phyloP scores from a whole-genome alignment of 1,140 invertebrate genomes.

The Solenopsis fugax region DNA sequence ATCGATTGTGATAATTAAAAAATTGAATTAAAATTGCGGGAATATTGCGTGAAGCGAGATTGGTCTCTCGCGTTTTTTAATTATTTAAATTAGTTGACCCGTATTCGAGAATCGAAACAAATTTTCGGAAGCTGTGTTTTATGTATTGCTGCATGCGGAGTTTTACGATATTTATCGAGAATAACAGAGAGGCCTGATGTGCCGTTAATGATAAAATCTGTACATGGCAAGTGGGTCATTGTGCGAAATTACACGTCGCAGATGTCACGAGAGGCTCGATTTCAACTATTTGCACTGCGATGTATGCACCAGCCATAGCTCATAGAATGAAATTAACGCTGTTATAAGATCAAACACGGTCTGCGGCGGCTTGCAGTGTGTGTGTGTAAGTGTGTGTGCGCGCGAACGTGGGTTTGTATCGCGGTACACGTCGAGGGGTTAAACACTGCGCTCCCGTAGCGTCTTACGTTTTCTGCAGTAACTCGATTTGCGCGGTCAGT shows the following conservation, averaged over 20 bases:
- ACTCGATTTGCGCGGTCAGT: not conserved
- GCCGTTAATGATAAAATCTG: slow-evolving; percentile 52
- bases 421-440: not conserved
- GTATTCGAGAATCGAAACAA: not conserved
- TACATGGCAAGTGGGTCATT: slow-evolving; percentile 39
- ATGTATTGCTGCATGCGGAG: not conserved
- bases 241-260: slow-evolving; percentile 52
- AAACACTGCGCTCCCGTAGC: slow-evolving; percentile 15
- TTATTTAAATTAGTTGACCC: not conserved
- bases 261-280: slow-evolving; percentile 62
- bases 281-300: slow-evolving; percentile 54
- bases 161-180: slow-evolving; percentile 1
- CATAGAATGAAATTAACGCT: slow-evolving; percentile 60
- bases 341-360: slow-evolving; percentile 60
- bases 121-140: not conserved
- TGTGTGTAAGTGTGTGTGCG: not conserved
- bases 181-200: slow-evolving; percentile 30
- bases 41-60: not conserved
- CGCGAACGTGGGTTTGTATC: not conserved
- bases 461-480: slow-evolving; percentile 52
- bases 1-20: not conserved
- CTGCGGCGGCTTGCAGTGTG: not conserved
- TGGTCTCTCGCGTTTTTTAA: not conserved
- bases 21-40: not conserved
- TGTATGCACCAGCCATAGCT: slow-evolving; percentile 37